Conservation (phyloP, 2,888 invertebrate species). For the Diaphora mendica region DNA sequence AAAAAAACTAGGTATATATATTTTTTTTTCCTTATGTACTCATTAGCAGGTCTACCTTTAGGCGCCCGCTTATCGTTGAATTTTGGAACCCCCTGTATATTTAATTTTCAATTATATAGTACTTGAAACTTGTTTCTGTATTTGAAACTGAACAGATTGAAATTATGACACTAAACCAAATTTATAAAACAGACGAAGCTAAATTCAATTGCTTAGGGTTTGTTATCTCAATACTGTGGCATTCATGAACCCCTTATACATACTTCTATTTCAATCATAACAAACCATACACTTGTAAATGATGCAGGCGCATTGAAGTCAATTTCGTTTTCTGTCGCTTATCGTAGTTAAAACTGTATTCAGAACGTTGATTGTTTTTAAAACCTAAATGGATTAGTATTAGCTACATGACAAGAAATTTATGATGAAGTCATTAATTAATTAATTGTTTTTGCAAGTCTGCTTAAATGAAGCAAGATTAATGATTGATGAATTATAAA, state of each 20-base stretch:
- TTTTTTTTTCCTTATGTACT: too few relatives aligned
- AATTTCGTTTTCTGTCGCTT: slow-evolving; percentile 7
- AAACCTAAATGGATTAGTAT: background rate
- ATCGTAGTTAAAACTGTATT: background rate
- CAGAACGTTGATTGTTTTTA: slow-evolving; percentile 1
- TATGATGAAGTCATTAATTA: slow-evolving; percentile 5
- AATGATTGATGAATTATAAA: background rate
- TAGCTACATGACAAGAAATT: slow-evolving; percentile 1
- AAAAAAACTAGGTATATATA: too few relatives aligned
- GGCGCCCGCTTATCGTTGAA: too few relatives aligned
- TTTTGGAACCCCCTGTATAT: too few relatives aligned
- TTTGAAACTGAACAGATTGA: too few relatives aligned
- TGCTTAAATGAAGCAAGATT: background rate
- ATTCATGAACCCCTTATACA: background rate
- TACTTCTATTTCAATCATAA: too few relatives aligned
- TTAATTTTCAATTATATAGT: too few relatives aligned
- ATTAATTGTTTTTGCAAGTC: background rate
- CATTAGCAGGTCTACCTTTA: too few relatives aligned
- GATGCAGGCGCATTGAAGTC: too few relatives aligned
- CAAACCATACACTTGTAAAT: too few relatives aligned
- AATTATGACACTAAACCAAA: too few relatives aligned
- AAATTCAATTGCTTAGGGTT: background rate
- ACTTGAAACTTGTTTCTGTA: too few relatives aligned
- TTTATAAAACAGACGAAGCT: background rate
- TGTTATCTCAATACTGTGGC: background rate